Conservation (phyloP, 2,113 vertebrate genomes). For the Tragelaphus scriptus region DNA sequence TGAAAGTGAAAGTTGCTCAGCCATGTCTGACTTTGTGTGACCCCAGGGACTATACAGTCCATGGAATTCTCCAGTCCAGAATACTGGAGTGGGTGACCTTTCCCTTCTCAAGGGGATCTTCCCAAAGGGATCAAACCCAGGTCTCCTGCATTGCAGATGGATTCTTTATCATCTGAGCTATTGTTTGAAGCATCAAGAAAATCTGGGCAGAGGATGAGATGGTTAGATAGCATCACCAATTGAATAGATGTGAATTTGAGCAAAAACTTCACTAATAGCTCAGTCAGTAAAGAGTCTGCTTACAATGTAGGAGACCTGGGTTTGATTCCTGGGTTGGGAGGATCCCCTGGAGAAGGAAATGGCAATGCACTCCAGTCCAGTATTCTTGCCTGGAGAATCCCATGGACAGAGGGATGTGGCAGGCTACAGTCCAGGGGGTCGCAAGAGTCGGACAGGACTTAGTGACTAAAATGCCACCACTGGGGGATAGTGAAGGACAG, state of each 20-base stretch:
- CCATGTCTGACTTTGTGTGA: background rate
- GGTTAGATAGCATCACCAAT: background rate
- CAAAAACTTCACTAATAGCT: background rate
- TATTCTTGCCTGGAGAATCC: background rate
- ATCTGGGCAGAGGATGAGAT: background rate
- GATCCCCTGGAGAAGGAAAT: background rate
- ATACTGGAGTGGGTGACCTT: background rate
- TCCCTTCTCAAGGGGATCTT: background rate
- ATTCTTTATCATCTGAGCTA: background rate
- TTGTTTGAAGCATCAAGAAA: background rate
- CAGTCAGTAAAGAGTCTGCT: background rate
- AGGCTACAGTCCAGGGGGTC: background rate
- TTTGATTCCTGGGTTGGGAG: background rate
- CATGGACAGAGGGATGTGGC: background rate
- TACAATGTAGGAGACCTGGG: background rate
- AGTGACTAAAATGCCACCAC: background rate
- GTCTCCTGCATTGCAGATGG: rapidly evolving
- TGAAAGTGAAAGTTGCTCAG: background rate
- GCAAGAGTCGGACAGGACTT: background rate
- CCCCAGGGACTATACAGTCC: background rate
- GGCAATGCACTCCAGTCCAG: background rate
- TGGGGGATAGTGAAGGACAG: background rate
- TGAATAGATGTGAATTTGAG: background rate
- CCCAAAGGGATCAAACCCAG: background rate
- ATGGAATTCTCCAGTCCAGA: background rate